Evolutionary conservation across 2,888 invertebrate species (phyloP), one percentile per base, ranked within the genome.

Genomic region (Drosophila robusta): DNA sequence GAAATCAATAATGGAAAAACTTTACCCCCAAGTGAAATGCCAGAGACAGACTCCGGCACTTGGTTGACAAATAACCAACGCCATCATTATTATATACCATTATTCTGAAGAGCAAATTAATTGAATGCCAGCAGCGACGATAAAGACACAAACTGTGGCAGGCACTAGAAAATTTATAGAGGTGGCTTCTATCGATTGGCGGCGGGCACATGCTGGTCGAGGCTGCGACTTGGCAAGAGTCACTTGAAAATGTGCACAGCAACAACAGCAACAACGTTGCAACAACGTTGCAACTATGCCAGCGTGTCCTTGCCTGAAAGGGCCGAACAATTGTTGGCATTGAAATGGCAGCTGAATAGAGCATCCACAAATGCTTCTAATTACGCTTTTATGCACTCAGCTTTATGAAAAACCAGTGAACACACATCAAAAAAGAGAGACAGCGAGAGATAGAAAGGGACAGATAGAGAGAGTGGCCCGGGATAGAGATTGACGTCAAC

Each of bases 1-100:
- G 60, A 71, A 85, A 83, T 86, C 83, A 83, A 83, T 83, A 83
- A 74, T 75, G 73, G 26, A 71, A 62, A 46, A 58, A 58, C 52
- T 44, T 69, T 60, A 44, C 54, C 54, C 54, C 44, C 44, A 44
- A 29, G 29, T 29, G 29, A 29, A 29, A 29, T 29, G 3, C 3
- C 9, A 29, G 29, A 44, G 44, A 54, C 36, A 8, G 16, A 54
- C 29, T 36, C 16, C 18, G 36, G 50, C 38, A 46, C 36, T 66
- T 57, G 47, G 56, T 62, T 69, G 62, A 65, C 57, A 64, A 52
- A 42, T 49, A 39, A 14, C 58, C 70, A 73, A 66, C 51, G 76
- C 51, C 82, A 76, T 78, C 67, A 70, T 42, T 64, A 78, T 57
- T 46, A 70, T 52, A 77, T 71, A 60, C 64, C 69, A 74, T 74